A percentile compares a stretch with the other conserved stretches of the same genome.
These are phyloP conservation scores for Naso thynnoides DNA, from an alignment of 2,797 vertebrate species.

Conservation along the genomic window DNA sequence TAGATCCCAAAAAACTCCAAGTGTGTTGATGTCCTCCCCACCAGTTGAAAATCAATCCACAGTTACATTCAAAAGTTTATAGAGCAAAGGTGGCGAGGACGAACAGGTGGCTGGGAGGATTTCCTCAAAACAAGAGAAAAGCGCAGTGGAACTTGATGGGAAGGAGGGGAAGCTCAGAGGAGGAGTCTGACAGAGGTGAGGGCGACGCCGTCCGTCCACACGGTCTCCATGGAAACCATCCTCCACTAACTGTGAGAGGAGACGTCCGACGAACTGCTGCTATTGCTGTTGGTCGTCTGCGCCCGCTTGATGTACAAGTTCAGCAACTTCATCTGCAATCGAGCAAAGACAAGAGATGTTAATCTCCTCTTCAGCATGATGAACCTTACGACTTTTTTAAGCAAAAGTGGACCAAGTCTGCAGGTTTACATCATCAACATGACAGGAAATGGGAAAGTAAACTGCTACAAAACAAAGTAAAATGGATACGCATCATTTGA, in stretches of 20 bases:
- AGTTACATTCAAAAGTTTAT: slow-evolving; percentile 60
- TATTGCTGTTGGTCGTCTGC: slow-evolving; percentile 98
- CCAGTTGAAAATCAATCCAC: slow-evolving; percentile 25
- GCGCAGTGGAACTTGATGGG: slow-evolving; percentile 55
- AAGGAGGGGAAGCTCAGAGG: slow-evolving; percentile 76
- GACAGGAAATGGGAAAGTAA: too few relatives aligned
- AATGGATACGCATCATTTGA: neutral
- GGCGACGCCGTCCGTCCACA: too few relatives aligned
- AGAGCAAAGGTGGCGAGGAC: neutral
- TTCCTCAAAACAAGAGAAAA: slow-evolving; percentile 4
- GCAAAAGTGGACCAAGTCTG: too few relatives aligned
- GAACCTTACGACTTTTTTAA: too few relatives aligned
- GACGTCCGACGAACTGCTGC: slow-evolving; percentile 97
- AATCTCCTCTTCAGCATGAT: too few relatives aligned
- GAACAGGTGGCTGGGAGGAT: slow-evolving; percentile 7
- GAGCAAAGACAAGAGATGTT: slow-evolving; percentile 14
- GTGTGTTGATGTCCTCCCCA: slow-evolving; percentile 10
- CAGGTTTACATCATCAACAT: too few relatives aligned
- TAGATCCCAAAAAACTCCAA: slow-evolving; percentile 22
- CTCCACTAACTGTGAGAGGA: slow-evolving; percentile 94
- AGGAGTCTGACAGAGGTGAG: slow-evolving; percentile 84
- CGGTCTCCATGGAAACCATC: slow-evolving; percentile 19
- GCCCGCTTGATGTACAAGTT: slow-evolving; percentile 99
- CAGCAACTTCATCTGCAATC: slow-evolving; percentile 96
- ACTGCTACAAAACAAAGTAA: neutral